A percentile compares a stretch with the other conserved stretches of the same genome.
Evolutionary conservation across 2,888 invertebrate species (phyloP).

Genomic region (Hirudinaria manillensis): DNA sequence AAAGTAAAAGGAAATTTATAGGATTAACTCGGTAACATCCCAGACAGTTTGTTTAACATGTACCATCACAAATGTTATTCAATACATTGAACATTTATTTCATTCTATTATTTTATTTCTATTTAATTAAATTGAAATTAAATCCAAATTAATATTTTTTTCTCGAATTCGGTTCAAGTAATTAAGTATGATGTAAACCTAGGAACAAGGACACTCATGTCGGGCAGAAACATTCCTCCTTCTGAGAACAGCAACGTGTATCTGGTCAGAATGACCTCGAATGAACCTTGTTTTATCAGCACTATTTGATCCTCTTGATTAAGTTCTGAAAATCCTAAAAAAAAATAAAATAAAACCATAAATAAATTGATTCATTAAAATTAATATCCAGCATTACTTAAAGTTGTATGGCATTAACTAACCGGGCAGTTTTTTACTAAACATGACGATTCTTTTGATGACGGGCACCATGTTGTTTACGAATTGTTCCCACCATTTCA

Average conservation of each 20-base stretch:
- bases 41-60: too few relatives aligned
- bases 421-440: conserved; percentile 53
- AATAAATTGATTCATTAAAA: not conserved
- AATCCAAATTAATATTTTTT: too few relatives aligned
- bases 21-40: too few relatives aligned
- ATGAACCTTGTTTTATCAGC: conserved; percentile 53
- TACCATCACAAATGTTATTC: too few relatives aligned
- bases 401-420: too few relatives aligned
- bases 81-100: too few relatives aligned
- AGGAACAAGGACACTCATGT: conserved; percentile 42
- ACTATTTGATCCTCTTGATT: conserved; percentile 51
- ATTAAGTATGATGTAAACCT: not conserved
- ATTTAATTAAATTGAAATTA: too few relatives aligned
- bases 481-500: conserved; percentile 44
- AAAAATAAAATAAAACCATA: not conserved
- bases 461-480: conserved; percentile 50
- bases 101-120: too few relatives aligned
- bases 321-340: conserved; percentile 49
- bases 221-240: conserved; percentile 50
- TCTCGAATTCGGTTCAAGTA: too few relatives aligned
- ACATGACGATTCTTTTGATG: conserved; percentile 51
- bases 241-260: conserved; percentile 50
- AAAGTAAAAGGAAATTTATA: too few relatives aligned
- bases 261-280: conserved; percentile 51
- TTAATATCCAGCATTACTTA: too few relatives aligned